Evolutionary conservation across 2,797 vertebrate species (phyloP).

Genomic region (Tolypeutes matacus): DNA sequence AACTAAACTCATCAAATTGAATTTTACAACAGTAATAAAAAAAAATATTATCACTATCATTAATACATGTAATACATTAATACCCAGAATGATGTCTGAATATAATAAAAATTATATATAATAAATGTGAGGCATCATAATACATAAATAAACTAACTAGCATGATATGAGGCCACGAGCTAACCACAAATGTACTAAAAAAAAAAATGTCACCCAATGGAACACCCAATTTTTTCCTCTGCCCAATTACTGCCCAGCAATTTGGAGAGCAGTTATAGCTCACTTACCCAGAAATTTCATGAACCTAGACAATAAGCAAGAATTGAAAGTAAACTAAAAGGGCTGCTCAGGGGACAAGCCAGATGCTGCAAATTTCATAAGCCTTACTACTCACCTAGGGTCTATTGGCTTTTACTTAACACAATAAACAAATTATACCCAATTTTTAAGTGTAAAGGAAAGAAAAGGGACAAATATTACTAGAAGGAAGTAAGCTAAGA

Average conservation of each 20-base stretch:
- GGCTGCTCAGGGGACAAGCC: background rate
- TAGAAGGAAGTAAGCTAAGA: background rate
- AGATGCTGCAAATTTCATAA: slow-evolving; percentile 49
- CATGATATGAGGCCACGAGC: background rate
- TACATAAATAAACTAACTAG: background rate
- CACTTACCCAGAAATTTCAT: slow-evolving; percentile 2
- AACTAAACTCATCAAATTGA: background rate
- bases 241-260: background rate
- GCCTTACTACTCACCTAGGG: background rate
- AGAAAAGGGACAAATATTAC: background rate
- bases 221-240: slow-evolving; percentile 26
- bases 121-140: background rate
- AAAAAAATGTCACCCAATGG: background rate
- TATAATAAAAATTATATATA: background rate
- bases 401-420: slow-evolving; percentile 37
- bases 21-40: background rate
- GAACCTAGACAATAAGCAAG: slow-evolving; percentile 40
- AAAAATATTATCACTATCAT: background rate
- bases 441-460: slow-evolving; percentile 27
- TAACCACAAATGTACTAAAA: background rate
- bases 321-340: slow-evolving; percentile 61
- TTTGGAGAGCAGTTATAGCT: background rate
- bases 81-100: background rate
- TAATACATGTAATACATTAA: background rate
- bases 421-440: background rate